Base-by-base conservation (phyloP, 2,797 vertebrate genomes). In the Danio kyathit region DNA sequence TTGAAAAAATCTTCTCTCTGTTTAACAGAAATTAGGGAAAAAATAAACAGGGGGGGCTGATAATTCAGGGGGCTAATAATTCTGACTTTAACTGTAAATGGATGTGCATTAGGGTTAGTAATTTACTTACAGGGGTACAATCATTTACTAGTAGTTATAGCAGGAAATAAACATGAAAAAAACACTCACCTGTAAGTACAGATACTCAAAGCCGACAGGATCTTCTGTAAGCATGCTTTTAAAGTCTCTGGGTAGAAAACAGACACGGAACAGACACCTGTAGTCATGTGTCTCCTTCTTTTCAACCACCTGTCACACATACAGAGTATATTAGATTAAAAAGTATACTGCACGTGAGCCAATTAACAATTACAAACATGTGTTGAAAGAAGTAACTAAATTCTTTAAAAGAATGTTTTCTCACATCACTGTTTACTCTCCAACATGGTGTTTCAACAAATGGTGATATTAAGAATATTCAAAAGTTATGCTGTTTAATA, bases 181-280 rank as follows among this genome's bases (percentile, higher is more conserved):
- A 29, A 29, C 10, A 73, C 74, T 72, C 19, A 99, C 98, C 97
- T 99, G 98, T 82, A 96, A 90, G 85, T 97, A 99, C 84, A 99
- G 96, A 86, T 99, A 99, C 51, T 99, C 96, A 52, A 99, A 99
- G 80, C 96, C 93, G 80, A 95, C 82, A 0, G 96, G 94, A 84
- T 99, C 97, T 64, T 97, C 95, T 86, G 95, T 94, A 82, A 98
- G 88, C 73, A 99, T 91, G 75, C 93, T 92, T 83, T 95, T 84
- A 5, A 96, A 95, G 83, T 94, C 94, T 92, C 87, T 96, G 83
- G 96, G 97, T 83, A 97, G 89, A 88, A 98, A 99, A 88, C 96
- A 98, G 63, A 98, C 92, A 80, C 98, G 95, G 91, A 99, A 97
- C 89, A 99, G 94, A 92, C 98, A 99, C 74, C 97, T 94, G 88